Evolutionary conservation across 2,113 vertebrate genomes (phyloP).

Genomic region (Oryzias woworae): DNA sequence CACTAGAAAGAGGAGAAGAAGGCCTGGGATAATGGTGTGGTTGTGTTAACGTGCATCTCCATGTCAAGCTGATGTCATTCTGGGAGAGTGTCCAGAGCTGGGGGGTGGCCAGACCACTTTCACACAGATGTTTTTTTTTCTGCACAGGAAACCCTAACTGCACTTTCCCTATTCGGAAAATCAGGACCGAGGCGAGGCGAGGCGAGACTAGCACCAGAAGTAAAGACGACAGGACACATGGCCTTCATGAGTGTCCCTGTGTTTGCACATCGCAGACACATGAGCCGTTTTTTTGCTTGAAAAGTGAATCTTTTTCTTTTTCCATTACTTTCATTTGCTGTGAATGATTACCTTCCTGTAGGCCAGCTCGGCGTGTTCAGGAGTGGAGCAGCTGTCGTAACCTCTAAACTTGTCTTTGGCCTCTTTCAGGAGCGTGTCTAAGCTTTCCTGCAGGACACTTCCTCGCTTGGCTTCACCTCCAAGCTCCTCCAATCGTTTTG

Average conservation of each 20-base stretch:
- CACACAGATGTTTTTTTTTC: conserved; percentile 56
- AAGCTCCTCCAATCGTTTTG: conserved; percentile 84
- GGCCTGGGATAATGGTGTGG: conserved; percentile 48
- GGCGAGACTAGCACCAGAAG: conserved; percentile 13
- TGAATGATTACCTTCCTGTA: conserved; percentile 88
- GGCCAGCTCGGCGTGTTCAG: conserved; percentile 87
- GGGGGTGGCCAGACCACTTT: conserved; percentile 46
- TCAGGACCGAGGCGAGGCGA: conserved; percentile 13
- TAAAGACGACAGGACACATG: conserved; percentile 14
- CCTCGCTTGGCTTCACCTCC: conserved; percentile 74
- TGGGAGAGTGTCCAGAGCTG: conserved; percentile 56
- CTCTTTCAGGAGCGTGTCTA: conserved; percentile 92
- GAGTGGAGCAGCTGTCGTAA: conserved; percentile 87
- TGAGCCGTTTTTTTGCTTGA: not conserved
- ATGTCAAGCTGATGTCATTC: conserved; percentile 66
- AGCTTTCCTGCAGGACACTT: conserved; percentile 79
- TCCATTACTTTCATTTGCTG: not conserved
- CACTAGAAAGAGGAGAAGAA: conserved; percentile 56
- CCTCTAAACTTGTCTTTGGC: conserved; percentile 95
- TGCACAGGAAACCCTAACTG: conserved; percentile 62
- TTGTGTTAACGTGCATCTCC: conserved; percentile 31
- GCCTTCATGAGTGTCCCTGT: conserved; percentile 7
- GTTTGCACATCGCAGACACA: conserved; percentile 26
- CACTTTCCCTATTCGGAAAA: conserved; percentile 60
- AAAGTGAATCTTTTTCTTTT: not conserved